Percentiles rank a stretch among this genome's conserved stretches.
Conservation (phyloP, 1,140 invertebrate genomes). For the Cecropterus lyciades region DNA sequence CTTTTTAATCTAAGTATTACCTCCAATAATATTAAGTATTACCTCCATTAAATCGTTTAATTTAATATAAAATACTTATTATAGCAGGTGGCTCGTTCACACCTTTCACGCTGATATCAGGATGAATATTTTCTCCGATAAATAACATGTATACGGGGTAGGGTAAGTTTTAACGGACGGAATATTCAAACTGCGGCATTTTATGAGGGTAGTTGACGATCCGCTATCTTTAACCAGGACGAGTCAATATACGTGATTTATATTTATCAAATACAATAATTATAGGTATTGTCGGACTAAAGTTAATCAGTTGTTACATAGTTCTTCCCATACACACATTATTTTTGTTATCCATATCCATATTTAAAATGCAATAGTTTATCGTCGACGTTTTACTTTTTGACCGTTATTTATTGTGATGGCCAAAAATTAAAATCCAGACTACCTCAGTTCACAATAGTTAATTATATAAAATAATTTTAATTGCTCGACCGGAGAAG, state of each 20-base stretch:
- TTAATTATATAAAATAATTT: conserved; percentile 76
- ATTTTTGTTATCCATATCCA: conserved; percentile 79
- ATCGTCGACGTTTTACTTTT: conserved; percentile 51
- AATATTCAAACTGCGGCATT: conserved; percentile 33
- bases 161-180: conserved; percentile 39
- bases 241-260: conserved; percentile 68
- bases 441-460: conserved; percentile 73
- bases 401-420: conserved; percentile 31
- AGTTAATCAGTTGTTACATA: conserved; percentile 78
- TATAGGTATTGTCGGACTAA: conserved; percentile 74
- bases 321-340: conserved; percentile 78
- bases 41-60: conserved; percentile 71
- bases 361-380: conserved; percentile 81
- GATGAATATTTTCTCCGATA: conserved; percentile 36
- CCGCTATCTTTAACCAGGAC: conserved; percentile 49
- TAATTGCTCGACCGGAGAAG: conserved; percentile 67
- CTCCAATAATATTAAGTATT: conserved; percentile 81
- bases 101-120: background rate
- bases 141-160: conserved; percentile 45
- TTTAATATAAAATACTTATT: conserved; percentile 62
- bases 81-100: conserved; percentile 38
- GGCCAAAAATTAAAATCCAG: conserved; percentile 43
- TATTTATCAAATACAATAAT: conserved; percentile 73
- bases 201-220: conserved; percentile 33
- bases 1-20: conserved; percentile 78